A percentile compares a stretch with the other conserved stretches of the same genome.
These are phyloP conservation scores for Kryphioiulus occultus DNA, from an alignment of 2,888 invertebrate genomes.

Conservation along the genomic window DNA sequence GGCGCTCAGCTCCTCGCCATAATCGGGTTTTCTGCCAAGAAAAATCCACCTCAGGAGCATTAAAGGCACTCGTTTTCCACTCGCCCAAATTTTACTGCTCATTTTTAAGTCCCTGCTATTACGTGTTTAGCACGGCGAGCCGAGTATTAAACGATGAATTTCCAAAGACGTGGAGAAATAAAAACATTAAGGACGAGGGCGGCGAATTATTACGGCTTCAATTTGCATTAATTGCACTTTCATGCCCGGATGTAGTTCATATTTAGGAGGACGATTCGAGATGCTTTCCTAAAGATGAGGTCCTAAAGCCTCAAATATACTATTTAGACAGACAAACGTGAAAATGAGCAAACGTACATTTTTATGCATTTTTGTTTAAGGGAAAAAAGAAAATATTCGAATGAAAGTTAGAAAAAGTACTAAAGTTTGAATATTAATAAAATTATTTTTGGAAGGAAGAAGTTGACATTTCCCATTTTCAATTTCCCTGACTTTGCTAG, in stretches of 20 bases:
- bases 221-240: constrained; percentile 39
- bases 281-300: background rate
- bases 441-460: too few relatives aligned
- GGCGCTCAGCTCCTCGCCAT: background rate
- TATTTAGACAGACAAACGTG: background rate
- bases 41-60: background rate
- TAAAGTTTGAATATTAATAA: too few relatives aligned
- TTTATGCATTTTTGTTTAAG: background rate
- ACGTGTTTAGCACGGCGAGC: constrained; percentile 32
- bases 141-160: background rate
- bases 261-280: background rate
- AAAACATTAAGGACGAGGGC: constrained; percentile 27
- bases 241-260: constrained; percentile 12
- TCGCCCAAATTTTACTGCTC: constrained; percentile 29
- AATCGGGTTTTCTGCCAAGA: background rate
- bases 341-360: background rate
- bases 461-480: too few relatives aligned
- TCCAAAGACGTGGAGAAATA: background rate
- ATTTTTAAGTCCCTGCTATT: constrained; percentile 3
- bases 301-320: background rate
- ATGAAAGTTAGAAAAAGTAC: too few relatives aligned
- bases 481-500: too few relatives aligned
- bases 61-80: background rate
- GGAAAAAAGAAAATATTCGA: background rate
- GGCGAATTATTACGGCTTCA: constrained; percentile 39